phyloP scores from a whole-genome alignment of 2,888 invertebrate species.

The Ennomos erosarius region DNA sequence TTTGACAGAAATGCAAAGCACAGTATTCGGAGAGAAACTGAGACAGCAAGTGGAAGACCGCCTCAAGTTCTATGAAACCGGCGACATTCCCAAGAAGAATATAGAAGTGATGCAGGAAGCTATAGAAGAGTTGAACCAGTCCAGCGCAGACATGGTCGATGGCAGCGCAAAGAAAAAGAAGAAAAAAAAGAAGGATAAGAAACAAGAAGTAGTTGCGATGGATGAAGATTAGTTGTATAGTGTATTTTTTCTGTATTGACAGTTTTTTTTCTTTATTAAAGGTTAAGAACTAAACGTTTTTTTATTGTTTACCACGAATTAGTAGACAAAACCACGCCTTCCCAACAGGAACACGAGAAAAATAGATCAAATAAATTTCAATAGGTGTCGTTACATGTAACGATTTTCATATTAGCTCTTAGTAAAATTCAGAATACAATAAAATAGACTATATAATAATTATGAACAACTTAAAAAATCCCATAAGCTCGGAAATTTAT shows the following conservation, averaged over 20 bases:
- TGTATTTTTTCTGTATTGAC: constrained; percentile 2
- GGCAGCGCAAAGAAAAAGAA: constrained; percentile 73
- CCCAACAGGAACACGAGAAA: no score
- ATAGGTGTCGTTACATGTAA: no score
- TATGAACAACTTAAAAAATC: no score
- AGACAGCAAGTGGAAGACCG: constrained; percentile 93
- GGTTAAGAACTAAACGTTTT: constrained; percentile 6
- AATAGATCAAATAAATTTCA: no score
- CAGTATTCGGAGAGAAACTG: constrained; percentile 91
- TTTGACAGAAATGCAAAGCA: constrained; percentile 84
- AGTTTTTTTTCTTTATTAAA: constrained; percentile 12
- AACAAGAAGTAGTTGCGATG: constrained; percentile 18
- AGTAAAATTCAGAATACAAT: no score
- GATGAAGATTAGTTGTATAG: constrained; percentile 20
- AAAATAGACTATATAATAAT: no score
- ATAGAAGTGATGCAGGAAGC: constrained; percentile 96
- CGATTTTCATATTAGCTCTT: no score
- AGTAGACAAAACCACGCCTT: no score
- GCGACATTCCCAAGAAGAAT: constrained; percentile 95
- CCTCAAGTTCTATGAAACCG: constrained; percentile 94
- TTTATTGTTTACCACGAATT: not conserved
- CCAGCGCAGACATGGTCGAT: constrained; percentile 34
- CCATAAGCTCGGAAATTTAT: no score
- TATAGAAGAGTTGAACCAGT: constrained; percentile 79
- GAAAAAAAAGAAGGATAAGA: constrained; percentile 40